Conservation (phyloP, 53 echinoderm and acorn worm genomes). For the Patiria pectinifera region DNA sequence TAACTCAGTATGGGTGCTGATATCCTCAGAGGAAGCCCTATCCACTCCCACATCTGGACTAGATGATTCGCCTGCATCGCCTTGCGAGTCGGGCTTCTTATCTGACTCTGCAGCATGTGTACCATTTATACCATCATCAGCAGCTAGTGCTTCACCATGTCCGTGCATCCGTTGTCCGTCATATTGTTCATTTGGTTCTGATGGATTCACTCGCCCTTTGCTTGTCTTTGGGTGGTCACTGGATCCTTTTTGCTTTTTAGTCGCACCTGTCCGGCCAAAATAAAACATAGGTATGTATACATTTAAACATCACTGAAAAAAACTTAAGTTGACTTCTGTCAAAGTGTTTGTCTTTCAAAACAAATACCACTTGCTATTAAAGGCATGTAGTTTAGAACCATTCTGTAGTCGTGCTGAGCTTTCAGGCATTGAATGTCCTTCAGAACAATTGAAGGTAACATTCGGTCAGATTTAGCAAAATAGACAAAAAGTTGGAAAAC, state of each 20-base stretch:
- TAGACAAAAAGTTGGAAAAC: too few species aligned
- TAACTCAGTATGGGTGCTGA: constrained; percentile 43
- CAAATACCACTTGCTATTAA: too few species aligned
- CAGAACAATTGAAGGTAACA: too few species aligned
- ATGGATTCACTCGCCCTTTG: constrained; percentile 12
- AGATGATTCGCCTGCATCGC: constrained; percentile 1
- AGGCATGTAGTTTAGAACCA: too few species aligned
- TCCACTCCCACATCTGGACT: constrained; percentile 2
- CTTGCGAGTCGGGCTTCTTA: neutral
- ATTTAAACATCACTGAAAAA: neutral
- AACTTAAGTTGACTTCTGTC: too few species aligned
- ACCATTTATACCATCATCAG: constrained; percentile 2
- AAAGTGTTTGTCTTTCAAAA: too few species aligned
- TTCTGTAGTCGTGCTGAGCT: too few species aligned
- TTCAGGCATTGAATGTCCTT: too few species aligned
- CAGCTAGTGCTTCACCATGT: neutral
- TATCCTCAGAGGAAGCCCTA: constrained; percentile 13
- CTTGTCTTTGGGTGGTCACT: constrained; percentile 17
- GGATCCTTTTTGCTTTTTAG: neutral
- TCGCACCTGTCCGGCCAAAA: neutral
- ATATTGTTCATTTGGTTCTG: neutral
- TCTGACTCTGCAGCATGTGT: constrained; percentile 1
- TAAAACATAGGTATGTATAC: neutral
- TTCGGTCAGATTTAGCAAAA: too few species aligned
- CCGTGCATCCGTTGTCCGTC: constrained; percentile 33